These are phyloP conservation scores for Imbricaverruca yamaguchii DNA, from an alignment of 2,888 invertebrate genomes.

Conservation along the genomic window DNA sequence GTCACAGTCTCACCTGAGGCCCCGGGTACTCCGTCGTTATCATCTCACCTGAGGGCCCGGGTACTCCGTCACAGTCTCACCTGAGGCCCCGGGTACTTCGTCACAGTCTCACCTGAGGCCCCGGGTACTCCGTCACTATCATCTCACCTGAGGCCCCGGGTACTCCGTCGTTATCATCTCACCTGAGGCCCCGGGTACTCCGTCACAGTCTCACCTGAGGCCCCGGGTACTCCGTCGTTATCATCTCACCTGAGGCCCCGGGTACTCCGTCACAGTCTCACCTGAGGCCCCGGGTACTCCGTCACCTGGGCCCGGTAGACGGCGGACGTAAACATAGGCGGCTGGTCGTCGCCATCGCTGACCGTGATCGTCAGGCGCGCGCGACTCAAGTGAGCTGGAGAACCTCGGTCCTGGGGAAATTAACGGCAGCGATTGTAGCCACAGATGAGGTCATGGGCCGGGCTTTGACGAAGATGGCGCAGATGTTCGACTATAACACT, in stretches of 20 bases:
- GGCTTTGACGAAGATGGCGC: no score
- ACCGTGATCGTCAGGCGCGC: constrained; percentile 63
- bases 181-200: neutral
- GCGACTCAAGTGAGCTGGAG: constrained; percentile 63
- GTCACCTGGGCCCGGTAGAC: constrained; percentile 69
- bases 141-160: neutral
- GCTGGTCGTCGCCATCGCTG: constrained; percentile 70
- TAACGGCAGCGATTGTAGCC: neutral
- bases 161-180: neutral
- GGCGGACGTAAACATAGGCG: constrained; percentile 69
- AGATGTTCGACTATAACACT: no score
- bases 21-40: neutral
- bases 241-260: neutral
- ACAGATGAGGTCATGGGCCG: no score
- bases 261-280: constrained; percentile 43
- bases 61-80: constrained; percentile 47
- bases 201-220: neutral
- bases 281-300: constrained; percentile 69
- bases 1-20: neutral
- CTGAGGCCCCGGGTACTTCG: constrained; percentile 39
- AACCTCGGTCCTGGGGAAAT: constrained; percentile 64
- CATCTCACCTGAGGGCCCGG: neutral
- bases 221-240: neutral
- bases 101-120: neutral
- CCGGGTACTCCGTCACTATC: neutral